Evolutionary conservation across 2,888 invertebrate species (phyloP).

Genomic region (Cremastinae sp.): DNA sequence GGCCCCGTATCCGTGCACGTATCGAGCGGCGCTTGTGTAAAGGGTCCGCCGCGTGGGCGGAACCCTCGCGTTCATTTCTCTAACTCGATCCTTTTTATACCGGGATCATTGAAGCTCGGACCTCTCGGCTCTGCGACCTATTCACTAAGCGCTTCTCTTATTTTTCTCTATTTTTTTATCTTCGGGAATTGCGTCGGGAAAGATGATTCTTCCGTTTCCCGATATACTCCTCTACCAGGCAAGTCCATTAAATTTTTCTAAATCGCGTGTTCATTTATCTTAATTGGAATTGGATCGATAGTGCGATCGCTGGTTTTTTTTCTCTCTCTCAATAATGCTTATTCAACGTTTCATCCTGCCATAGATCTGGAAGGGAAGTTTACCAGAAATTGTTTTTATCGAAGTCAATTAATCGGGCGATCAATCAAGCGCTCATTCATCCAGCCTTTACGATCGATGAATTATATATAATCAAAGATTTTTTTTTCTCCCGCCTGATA

Average conservation of each 20-base stretch:
- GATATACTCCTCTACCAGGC: background rate
- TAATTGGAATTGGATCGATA: slow-evolving; percentile 23
- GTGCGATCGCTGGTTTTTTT: no score
- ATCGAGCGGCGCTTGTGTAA: slow-evolving; percentile 32
- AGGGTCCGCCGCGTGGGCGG: slow-evolving; percentile 46
- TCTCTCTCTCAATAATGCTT: no score
- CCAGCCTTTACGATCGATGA: no score
- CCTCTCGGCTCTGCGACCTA: slow-evolving; percentile 18
- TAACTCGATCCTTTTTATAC: slow-evolving; percentile 39
- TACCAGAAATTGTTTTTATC: no score
- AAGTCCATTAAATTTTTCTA: slow-evolving; percentile 20
- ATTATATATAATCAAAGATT: no score
- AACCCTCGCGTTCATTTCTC: slow-evolving; percentile 43
- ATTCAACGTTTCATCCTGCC: no score
- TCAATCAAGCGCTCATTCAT: no score
- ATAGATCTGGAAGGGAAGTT: no score
- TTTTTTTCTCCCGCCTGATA: no score
- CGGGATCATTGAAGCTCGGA: slow-evolving; percentile 23
- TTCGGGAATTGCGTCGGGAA: background rate
- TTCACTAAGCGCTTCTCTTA: slow-evolving; percentile 24
- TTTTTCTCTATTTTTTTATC: no score
- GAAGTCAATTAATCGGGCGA: background rate
- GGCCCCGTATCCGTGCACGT: slow-evolving; percentile 55
- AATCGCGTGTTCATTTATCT: slow-evolving; percentile 8
- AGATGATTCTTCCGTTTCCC: slow-evolving; percentile 20